Conservation (phyloP, 2,113 vertebrate genomes). For the Crotalus viridis region DNA sequence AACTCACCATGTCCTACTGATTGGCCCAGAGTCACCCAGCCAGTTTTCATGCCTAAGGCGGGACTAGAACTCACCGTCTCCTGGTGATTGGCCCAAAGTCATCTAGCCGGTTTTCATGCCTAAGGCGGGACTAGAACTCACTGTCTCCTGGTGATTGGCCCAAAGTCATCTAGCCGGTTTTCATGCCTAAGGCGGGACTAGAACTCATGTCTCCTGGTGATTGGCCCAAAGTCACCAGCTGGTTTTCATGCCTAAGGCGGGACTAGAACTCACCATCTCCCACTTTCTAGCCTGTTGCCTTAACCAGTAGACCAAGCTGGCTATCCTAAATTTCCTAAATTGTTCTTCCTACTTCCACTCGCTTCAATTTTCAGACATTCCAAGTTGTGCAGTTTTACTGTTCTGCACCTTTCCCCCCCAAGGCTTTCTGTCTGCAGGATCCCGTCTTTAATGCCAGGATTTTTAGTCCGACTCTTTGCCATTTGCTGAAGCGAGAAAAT, state of each 20-base stretch:
- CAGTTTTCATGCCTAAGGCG: too few relatives aligned
- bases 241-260: rapidly evolving
- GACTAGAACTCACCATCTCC: background rate
- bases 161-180: too few relatives aligned
- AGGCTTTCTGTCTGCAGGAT: background rate
- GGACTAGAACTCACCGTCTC: too few relatives aligned
- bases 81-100: too few relatives aligned
- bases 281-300: background rate
- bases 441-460: background rate
- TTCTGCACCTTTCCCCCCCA: background rate
- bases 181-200: too few relatives aligned
- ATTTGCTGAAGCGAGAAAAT: background rate
- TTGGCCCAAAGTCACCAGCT: too few relatives aligned
- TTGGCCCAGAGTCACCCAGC: too few relatives aligned
- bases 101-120: too few relatives aligned
- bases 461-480: background rate
- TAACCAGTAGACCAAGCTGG: background rate
- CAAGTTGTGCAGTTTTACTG: background rate
- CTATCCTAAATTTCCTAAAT: background rate
- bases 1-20: too few relatives aligned
- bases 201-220: too few relatives aligned
- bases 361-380: background rate
- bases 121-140: too few relatives aligned
- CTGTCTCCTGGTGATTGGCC: too few relatives aligned
- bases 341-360: background rate